Conservation (phyloP, 2,888 invertebrate species). For the Drosophila villosipedis region DNA sequence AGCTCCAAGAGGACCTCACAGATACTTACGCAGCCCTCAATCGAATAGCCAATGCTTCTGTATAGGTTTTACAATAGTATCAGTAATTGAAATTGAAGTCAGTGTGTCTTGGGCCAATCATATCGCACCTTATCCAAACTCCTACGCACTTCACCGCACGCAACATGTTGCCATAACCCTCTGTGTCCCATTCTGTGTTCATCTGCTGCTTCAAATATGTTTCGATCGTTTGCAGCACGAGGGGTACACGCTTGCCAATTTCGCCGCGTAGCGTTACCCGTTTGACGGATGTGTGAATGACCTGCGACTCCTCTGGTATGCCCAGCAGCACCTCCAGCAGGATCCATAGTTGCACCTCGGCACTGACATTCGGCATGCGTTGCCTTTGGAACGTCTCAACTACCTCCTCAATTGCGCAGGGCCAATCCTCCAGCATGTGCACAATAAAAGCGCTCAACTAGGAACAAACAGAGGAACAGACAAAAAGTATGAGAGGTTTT, state of each 20-base stretch:
- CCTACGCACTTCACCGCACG: conserved; percentile 87
- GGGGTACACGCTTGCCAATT: conserved; percentile 81
- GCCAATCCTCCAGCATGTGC: conserved; percentile 87
- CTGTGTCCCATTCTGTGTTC: conserved; percentile 83
- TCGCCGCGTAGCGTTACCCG: conserved; percentile 82
- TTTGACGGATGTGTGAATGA: conserved; percentile 84
- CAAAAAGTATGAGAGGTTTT: background rate
- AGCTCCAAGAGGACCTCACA: conserved; percentile 84
- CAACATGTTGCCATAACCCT: conserved; percentile 86
- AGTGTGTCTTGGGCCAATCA: background rate
- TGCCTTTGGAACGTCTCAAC: conserved; percentile 88
- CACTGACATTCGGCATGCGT: conserved; percentile 87
- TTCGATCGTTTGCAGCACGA: conserved; percentile 84
- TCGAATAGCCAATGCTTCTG: conserved; percentile 83
- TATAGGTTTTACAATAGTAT: background rate
- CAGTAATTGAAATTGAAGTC: background rate
- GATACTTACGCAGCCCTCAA: conserved; percentile 83
- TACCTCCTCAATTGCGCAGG: conserved; percentile 91
- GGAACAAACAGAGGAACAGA: background rate
- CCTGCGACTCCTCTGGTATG: conserved; percentile 91
- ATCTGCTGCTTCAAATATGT: conserved; percentile 81
- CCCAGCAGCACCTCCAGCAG: conserved; percentile 94
- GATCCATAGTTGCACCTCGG: conserved; percentile 88
- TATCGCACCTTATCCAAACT: conserved; percentile 87
- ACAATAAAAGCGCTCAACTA: conserved; percentile 94